phyloP scores from a whole-genome alignment of 35 echinoderm and acorn worm genomes.

The Chiridota heheva region DNA sequence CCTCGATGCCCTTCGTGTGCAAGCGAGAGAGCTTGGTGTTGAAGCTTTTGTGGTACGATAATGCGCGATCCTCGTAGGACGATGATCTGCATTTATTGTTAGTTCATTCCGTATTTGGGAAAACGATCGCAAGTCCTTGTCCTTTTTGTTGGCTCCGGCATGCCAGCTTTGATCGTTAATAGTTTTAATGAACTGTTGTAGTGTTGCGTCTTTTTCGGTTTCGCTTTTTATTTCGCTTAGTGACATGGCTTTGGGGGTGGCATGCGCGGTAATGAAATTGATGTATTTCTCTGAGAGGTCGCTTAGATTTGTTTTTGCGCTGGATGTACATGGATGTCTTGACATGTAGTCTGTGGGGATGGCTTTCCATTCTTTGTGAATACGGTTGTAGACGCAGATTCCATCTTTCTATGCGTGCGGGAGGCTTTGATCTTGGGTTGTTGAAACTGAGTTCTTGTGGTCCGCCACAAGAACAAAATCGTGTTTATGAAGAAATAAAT shows the following conservation, averaged over 20 bases:
- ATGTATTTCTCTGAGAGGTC: constrained; percentile 37
- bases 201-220: constrained; percentile 20
- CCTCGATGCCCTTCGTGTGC: constrained; percentile 52
- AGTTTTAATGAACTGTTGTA: neutral
- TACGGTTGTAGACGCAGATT: constrained; percentile 13
- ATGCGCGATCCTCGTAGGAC: constrained; percentile 38
- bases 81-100: constrained; percentile 16
- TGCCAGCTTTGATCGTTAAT: neutral
- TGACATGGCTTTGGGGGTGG: constrained; percentile 41
- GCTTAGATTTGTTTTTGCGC: neutral
- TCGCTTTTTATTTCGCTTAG: neutral
- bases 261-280: constrained; percentile 16
- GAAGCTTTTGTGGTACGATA: constrained; percentile 21
- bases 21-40: constrained; percentile 18
- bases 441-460: constrained; percentile 32
- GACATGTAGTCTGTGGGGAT: constrained; percentile 66
- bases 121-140: neutral
- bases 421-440: constrained; percentile 34
- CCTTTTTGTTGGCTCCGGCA: neutral
- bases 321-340: constrained; percentile 21
- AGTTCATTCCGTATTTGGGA: constrained; percentile 21
- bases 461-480: constrained; percentile 22
- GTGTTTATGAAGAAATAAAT: constrained; percentile 20
- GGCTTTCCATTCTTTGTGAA: constrained; percentile 39
- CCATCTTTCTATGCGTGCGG: constrained; percentile 37